These are phyloP conservation scores for Agrilus cyanescens DNA, from an alignment of 2,888 invertebrate genomes.

Conservation along the genomic window DNA sequence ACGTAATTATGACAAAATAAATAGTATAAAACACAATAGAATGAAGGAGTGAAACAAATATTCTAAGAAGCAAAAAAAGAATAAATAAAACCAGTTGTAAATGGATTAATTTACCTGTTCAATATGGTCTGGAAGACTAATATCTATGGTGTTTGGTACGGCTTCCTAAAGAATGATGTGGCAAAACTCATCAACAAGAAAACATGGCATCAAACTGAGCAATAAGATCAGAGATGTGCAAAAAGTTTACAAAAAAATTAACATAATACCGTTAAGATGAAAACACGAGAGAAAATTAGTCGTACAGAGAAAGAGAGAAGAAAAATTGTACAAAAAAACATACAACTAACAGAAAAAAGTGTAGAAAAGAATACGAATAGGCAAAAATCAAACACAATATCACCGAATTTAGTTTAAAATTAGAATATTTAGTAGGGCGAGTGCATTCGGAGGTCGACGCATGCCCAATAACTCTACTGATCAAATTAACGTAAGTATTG, in stretches of 20 bases:
- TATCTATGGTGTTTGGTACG: conserved; percentile 28
- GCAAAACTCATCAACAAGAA: neutral
- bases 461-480: no score
- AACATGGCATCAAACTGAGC: neutral
- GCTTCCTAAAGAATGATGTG: conserved; percentile 24
- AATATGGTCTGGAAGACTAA: conserved; percentile 22
- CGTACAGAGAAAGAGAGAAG: conserved; percentile 2
- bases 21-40: neutral
- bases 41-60: neutral
- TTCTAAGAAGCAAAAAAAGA: conserved; percentile 1
- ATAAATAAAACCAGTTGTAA: conserved; percentile 3
- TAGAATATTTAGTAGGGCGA: no score
- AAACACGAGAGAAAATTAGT: neutral
- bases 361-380: no score
- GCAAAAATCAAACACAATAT: no score
- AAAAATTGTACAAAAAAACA: neutral
- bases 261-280: neutral
- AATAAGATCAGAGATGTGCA: conserved; percentile 1
- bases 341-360: neutral
- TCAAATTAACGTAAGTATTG: no score
- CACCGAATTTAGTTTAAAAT: no score
- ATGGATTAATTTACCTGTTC: conserved; percentile 16
- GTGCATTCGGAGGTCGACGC: no score
- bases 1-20: neutral
- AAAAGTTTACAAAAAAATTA: neutral